Base-by-base conservation (phyloP, 2,797 vertebrate species). In the Lagodon rhomboides region DNA sequence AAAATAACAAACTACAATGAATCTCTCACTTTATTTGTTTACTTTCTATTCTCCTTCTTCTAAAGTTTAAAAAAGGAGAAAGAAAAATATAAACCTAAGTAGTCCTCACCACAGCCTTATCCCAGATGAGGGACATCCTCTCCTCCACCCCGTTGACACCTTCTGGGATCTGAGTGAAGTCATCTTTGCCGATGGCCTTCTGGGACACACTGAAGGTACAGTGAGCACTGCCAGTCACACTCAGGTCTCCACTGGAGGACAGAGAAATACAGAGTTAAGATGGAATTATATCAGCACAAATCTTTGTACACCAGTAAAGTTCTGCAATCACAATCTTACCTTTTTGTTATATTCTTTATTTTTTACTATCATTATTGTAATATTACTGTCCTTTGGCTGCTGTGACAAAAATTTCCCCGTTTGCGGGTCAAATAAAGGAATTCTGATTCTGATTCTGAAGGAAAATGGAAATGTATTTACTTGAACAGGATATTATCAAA, bases 111-210 rank as follows among this genome's bases (percentile, higher is more conserved):
- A 99, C 98, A 54, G 97, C 97, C 90, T 99, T 99, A 90, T 99
- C 98, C 98, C 98, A 99, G 93, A 99, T 97, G 83, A 99, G 89
- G 47, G 96, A 94, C 98, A 99, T 99, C 50, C 98, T 94, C 75
- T 99, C 98, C 93, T 99, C 98, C 68, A 97, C 96, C 3, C 98
- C 98, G 0, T 99, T 99, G 67, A 98, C 97, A 34, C 98, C 98
- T 76, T 99, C 98, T 0, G 98, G 98, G 84, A 99, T 99, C 4
- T 96, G 96, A 5, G 98, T 99, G 94, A 99, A 99, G 91, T 99
- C 98, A 65, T 99, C 98, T 87, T 99, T 99, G 34, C 98, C 98
- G 0, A 99, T 96, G 5, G 98, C 98, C 87, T 99, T 99, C 96
- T 99, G 98, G 0, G 98, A 97, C 0, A 98, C 99, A 63, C 97